Percentiles rank a stretch among this genome's conserved stretches.
Evolutionary conservation across 2,113 vertebrate species (phyloP).

Genomic region (Phalacrocorax brasilianus): DNA sequence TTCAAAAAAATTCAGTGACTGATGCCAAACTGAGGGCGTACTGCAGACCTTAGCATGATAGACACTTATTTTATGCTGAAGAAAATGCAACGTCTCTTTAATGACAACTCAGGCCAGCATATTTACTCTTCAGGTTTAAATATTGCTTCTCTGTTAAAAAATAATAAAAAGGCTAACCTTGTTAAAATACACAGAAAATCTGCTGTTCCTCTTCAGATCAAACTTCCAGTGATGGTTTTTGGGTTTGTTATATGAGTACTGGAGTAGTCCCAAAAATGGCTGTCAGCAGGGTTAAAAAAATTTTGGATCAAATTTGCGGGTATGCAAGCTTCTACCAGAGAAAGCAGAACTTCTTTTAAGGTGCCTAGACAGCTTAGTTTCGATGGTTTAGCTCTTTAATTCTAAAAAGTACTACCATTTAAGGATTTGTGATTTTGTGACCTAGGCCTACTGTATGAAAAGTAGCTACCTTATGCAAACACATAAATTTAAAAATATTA

Average conservation of each 20-base stretch:
- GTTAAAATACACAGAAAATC: not conserved
- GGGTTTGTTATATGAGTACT: not conserved
- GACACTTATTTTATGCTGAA: not conserved
- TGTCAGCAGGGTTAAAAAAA: not conserved
- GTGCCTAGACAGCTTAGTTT: not conserved
- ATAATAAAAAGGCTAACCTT: not conserved
- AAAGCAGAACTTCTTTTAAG: not conserved
- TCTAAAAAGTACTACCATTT: not conserved
- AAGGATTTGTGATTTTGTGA: not conserved
- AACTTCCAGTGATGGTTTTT: not conserved
- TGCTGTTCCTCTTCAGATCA: not conserved
- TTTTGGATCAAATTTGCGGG: not conserved
- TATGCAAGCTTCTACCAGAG: not conserved
- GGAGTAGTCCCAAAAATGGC: not conserved
- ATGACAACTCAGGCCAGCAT: not conserved
- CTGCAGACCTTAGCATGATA: not conserved
- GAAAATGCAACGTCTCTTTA: not conserved
- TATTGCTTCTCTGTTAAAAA: not conserved
- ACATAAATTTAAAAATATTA: not conserved
- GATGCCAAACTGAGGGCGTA: not conserved
- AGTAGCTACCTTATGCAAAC: not conserved
- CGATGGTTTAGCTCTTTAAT: not conserved
- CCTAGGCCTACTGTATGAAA: not conserved
- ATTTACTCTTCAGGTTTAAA: not conserved
- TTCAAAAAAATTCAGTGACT: not conserved